These are phyloP conservation scores for Nymphalis c-album DNA, from an alignment of 2,888 invertebrate genomes.

Conservation along the genomic window DNA sequence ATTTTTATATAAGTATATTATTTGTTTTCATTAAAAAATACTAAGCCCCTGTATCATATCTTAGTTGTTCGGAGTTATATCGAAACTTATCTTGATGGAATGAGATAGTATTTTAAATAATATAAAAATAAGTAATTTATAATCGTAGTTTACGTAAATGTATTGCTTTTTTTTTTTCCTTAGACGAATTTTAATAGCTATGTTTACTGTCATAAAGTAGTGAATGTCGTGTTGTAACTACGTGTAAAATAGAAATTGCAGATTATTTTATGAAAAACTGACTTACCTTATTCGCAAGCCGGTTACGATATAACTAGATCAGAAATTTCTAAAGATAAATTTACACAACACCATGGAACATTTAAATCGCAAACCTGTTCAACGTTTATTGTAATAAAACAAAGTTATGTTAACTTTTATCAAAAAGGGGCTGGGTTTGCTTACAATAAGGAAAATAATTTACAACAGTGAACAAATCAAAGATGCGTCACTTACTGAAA, in stretches of 20 bases:
- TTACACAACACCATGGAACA: neutral
- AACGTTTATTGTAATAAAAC: neutral
- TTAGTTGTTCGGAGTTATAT: neutral
- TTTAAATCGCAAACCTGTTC: neutral
- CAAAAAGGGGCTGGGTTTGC: slow-evolving; percentile 19
- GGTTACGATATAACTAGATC: slow-evolving; percentile 28
- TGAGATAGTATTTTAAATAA: neutral
- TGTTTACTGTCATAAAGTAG: neutral
- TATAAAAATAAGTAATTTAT: neutral
- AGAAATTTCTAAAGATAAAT: slow-evolving; percentile 6
- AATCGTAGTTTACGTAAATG: neutral
- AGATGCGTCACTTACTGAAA: slow-evolving; percentile 14
- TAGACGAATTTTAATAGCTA: neutral
- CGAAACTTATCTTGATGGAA: neutral
- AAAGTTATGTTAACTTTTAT: neutral
- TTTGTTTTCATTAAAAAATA: neutral
- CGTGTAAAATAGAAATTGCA: neutral
- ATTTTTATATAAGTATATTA: too few species aligned
- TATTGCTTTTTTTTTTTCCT: neutral
- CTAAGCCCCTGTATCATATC: neutral
- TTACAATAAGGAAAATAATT: slow-evolving; percentile 11
- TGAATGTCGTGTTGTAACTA: neutral
- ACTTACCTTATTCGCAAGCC: slow-evolving; percentile 30
- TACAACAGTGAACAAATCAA: neutral
- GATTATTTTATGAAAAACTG: slow-evolving; percentile 13